Evolutionary conservation across 2,797 vertebrate genomes (phyloP), one percentile per base, ranked within the genome.

Genomic region (Micromesistius poutassou): DNA sequence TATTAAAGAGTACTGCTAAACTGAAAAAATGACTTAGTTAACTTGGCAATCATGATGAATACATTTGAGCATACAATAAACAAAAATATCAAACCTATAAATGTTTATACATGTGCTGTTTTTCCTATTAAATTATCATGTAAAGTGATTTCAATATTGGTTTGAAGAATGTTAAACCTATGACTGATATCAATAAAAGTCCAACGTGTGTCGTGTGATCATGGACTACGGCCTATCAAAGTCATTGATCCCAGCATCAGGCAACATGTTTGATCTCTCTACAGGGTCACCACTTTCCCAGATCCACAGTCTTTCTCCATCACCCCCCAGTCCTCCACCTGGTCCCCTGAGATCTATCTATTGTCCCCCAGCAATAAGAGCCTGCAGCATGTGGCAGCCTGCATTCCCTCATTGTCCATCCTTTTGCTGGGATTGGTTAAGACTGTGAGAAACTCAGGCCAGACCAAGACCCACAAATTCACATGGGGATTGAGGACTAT

Each of bases 401-500:
- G 77, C 35, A 46, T 62, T 76, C 77, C 36, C 83, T 82, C 81
- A 87, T 93, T 93, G 91, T 93, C 75, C 81, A 4, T 14, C 22
- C 0, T 0, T 40, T 80, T 82, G 80, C 86, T 82, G 0, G 90
- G 94, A 97, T 97, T 96, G 96, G 96, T 90, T 93, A 35, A 35
- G 80, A 96, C 90, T 95, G 96, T 97, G 96, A 94, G 96, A 97
- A 98, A 93, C 85, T 90, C 81, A 76, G 84, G 81, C 80, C 79
- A 82, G 80, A 91, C 87, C 79, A 36, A 93, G 89, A 93, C 94
- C 93, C 95, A 96, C 89, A 92, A 91, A 92, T 94, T 95, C 84
- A 92, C 92, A 95, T 94, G 94, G 89, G 90, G 89, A 91, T 90
- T 84, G 19, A 77, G 8, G 85, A 2, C 55, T 94, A 96, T 97